Evolutionary conservation across 1,140 invertebrate species (phyloP).

Genomic region (Ceratitis capitata): DNA sequence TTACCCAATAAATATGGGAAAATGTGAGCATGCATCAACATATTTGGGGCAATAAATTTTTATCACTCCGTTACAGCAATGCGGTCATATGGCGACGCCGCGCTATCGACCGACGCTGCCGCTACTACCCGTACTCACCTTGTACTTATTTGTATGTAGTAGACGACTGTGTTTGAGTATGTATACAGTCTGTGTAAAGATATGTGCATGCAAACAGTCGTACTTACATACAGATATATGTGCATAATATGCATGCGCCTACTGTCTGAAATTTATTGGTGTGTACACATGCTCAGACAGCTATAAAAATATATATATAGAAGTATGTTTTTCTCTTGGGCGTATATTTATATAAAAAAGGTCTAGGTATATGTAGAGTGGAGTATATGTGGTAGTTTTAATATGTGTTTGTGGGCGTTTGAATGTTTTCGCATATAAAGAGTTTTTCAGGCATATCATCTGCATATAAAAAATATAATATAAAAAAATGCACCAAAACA

Average conservation of each 20-base stretch:
- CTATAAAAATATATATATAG: too few species aligned
- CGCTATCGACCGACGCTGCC: not conserved
- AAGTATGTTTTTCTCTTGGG: not conserved
- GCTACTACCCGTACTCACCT: not conserved
- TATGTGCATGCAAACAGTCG: not conserved
- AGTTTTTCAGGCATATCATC: too few species aligned
- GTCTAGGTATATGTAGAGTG: not conserved
- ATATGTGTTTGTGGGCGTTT: not conserved
- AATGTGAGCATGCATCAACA: conserved; percentile 34
- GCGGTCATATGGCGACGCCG: not conserved
- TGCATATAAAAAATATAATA: too few species aligned
- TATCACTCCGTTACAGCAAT: conserved; percentile 27
- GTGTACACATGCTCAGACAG: not conserved
- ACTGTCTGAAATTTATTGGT: not conserved
- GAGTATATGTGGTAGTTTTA: not conserved
- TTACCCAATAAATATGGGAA: conserved; percentile 37
- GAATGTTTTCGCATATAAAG: not conserved
- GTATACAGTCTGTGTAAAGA: not conserved
- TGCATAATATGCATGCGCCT: not conserved
- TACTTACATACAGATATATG: not conserved
- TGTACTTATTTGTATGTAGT: not conserved
- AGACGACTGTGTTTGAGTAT: not conserved
- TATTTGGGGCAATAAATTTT: conserved; percentile 36
- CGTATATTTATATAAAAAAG: not conserved
- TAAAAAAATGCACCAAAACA: too few species aligned